Percentiles rank a stretch among this genome's conserved stretches.
These are phyloP conservation scores for Anabacerthia variegaticeps DNA, from an alignment of 2,797 vertebrate species.

Conservation along the genomic window DNA sequence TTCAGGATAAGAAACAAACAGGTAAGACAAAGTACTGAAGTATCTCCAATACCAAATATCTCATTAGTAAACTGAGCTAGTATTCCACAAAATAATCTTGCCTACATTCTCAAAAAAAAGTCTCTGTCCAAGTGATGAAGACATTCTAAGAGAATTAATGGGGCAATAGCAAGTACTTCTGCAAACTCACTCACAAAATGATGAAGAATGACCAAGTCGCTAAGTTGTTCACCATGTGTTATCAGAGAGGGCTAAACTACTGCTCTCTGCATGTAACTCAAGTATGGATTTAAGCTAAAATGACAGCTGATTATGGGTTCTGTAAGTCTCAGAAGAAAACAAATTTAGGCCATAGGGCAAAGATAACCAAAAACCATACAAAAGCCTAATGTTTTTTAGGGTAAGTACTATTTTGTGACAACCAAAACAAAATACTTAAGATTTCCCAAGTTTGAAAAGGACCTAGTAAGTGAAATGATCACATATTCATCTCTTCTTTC, in stretches of 20 bases:
- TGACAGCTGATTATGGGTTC: neutral
- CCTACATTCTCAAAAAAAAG: neutral
- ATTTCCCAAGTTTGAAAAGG: neutral
- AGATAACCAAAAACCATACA: neutral
- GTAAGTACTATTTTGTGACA: neutral
- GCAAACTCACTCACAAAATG: neutral
- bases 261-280: neutral
- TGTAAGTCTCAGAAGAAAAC: neutral
- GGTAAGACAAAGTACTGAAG: neutral
- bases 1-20: neutral
- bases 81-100: neutral
- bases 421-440: neutral
- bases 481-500: neutral
- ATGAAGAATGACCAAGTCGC: neutral
- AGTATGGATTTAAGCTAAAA: neutral
- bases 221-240: neutral
- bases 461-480: neutral
- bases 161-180: neutral
- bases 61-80: neutral
- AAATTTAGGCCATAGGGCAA: neutral
- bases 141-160: neutral
- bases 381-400: neutral
- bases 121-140: neutral
- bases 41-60: neutral
- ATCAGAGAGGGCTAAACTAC: neutral